Evolutionary conservation across 2,113 vertebrate genomes (phyloP).

Genomic region (Pseudolaguvia tuberculata): DNA sequence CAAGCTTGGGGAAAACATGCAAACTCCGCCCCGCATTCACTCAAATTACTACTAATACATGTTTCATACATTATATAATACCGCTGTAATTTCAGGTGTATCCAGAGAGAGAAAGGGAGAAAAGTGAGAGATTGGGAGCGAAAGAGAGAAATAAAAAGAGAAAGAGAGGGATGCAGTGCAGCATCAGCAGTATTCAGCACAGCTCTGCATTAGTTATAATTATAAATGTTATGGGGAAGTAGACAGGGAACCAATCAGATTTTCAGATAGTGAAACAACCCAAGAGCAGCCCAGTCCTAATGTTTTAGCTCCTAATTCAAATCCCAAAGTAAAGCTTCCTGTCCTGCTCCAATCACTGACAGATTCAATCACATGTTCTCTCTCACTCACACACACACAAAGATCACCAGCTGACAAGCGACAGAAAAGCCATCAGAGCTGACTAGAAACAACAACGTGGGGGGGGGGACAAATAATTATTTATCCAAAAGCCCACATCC

Average conservation of each 20-base stretch:
- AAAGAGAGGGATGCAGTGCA: slow-evolving; percentile 61
- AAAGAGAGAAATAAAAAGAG: not conserved
- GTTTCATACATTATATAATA: not conserved
- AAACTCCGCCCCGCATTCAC: no score
- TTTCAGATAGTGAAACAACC: slow-evolving; percentile 97
- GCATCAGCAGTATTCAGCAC: slow-evolving; percentile 68
- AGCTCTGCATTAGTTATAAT: slow-evolving; percentile 97
- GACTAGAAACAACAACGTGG: no score
- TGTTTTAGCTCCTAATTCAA: slow-evolving; percentile 99
- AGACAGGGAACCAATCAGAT: slow-evolving; percentile 97
- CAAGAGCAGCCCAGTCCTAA: slow-evolving; percentile 99
- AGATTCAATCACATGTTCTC: slow-evolving; percentile 36
- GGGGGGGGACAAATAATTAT: no score
- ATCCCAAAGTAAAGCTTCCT: slow-evolving; percentile 95
- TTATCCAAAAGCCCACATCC: no score
- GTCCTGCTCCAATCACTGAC: slow-evolving; percentile 79
- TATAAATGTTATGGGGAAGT: slow-evolving; percentile 97
- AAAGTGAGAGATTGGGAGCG: not conserved
- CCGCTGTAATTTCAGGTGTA: no score
- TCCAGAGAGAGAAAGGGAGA: not conserved
- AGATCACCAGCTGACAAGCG: not conserved
- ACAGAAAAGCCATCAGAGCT: no score
- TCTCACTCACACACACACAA: not conserved
- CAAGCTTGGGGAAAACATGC: no score
- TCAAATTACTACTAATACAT: no score